Conservation (phyloP, 2,888 invertebrate genomes). For the Ceraclea dissimilis region DNA sequence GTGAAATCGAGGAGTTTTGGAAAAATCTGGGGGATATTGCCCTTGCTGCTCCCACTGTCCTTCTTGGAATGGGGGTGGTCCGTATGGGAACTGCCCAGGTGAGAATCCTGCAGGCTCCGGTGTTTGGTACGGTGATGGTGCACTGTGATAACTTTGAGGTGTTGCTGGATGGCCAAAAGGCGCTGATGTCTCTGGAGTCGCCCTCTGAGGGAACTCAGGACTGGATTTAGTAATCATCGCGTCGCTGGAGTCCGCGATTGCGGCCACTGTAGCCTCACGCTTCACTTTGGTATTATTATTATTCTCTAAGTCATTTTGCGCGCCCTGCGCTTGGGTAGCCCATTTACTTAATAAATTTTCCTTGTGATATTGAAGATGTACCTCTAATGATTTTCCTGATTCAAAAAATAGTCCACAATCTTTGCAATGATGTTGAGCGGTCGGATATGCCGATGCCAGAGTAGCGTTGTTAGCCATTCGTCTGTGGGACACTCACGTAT, state of each 20-base stretch:
- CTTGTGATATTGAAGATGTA: constrained; percentile 73
- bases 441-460: constrained; percentile 48
- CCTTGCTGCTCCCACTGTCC: constrained; percentile 41
- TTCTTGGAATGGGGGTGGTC: constrained; percentile 39
- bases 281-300: constrained; percentile 59
- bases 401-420: constrained; percentile 70
- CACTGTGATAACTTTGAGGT: constrained; percentile 58
- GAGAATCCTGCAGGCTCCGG: constrained; percentile 53
- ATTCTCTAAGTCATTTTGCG: constrained; percentile 54
- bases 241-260: constrained; percentile 71
- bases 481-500: constrained; percentile 9
- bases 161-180: constrained; percentile 57
- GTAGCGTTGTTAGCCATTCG: constrained; percentile 48
- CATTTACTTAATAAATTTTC: constrained; percentile 69
- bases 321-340: constrained; percentile 51
- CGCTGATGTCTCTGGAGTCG: constrained; percentile 50
- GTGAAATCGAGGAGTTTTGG: constrained; percentile 43
- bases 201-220: constrained; percentile 51
- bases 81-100: constrained; percentile 44
- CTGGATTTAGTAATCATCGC: constrained; percentile 55
- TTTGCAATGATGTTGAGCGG: constrained; percentile 62
- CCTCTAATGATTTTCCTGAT: constrained; percentile 67
- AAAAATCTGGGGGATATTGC: constrained; percentile 31
- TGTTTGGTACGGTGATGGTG: constrained; percentile 59
- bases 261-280: constrained; percentile 53